Evolutionary conservation across 2,113 vertebrate species (phyloP).

Genomic region (Onychostoma macrolepis): DNA sequence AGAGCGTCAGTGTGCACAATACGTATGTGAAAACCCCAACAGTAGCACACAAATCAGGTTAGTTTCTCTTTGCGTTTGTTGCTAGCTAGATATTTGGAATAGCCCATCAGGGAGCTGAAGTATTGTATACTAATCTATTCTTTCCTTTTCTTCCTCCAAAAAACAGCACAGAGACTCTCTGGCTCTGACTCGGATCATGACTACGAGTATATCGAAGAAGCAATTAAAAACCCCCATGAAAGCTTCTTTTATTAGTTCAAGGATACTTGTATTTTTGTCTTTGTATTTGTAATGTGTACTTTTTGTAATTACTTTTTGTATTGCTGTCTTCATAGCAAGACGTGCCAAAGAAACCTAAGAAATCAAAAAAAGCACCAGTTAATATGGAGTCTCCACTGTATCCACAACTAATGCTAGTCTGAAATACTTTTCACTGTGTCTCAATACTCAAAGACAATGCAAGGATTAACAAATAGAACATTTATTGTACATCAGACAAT

Average conservation of each 20-base stretch:
- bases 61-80: background rate
- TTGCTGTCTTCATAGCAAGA: background rate
- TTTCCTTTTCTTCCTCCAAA: background rate
- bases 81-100: background rate
- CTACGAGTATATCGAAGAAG: conserved; percentile 74
- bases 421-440: background rate
- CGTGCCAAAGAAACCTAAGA: too few species aligned
- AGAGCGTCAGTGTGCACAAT: conserved; percentile 58
- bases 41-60: conserved; percentile 6
- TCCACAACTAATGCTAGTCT: background rate
- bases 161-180: background rate
- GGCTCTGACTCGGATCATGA: conserved; percentile 71
- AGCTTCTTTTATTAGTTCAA: conserved; percentile 56
- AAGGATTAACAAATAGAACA: background rate
- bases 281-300: too few species aligned
- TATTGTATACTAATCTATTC: background rate
- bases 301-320: too few species aligned
- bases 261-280: background rate
- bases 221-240: conserved; percentile 58
- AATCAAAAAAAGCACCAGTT: too few species aligned
- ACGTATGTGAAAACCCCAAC: conserved; percentile 53
- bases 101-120: too few species aligned
- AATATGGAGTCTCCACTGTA: background rate
- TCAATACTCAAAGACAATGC: background rate
- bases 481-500: background rate